These are phyloP conservation scores for Diarsia rubi DNA, from an alignment of 2,888 invertebrate species.

Conservation along the genomic window DNA sequence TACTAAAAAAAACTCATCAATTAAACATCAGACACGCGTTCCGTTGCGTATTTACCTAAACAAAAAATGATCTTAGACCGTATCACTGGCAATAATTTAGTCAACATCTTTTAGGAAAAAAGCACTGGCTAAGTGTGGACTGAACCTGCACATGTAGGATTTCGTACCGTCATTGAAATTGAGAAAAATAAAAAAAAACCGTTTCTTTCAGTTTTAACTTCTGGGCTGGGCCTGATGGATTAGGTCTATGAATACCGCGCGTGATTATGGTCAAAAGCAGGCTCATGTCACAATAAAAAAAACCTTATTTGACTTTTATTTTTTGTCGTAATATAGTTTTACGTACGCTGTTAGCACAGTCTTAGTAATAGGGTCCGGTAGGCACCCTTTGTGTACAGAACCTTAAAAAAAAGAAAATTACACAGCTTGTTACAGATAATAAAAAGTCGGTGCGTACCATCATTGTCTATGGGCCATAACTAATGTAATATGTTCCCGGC, in stretches of 20 bases:
- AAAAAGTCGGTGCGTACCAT: constrained; percentile 59
- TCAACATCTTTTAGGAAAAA: constrained; percentile 41
- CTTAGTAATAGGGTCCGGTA: background rate
- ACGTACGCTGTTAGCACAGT: too few relatives aligned
- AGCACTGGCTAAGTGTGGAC: background rate
- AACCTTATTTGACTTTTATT: background rate
- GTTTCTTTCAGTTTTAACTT: background rate
- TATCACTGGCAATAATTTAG: constrained; percentile 35
- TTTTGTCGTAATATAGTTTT: background rate
- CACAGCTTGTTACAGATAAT: constrained; percentile 49
- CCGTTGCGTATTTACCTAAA: constrained; percentile 6
- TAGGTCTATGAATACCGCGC: too few relatives aligned
- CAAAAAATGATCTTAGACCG: constrained; percentile 11
- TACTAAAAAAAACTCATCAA: background rate
- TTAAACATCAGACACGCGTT: constrained; percentile 4
- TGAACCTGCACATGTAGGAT: background rate
- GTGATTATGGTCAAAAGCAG: too few relatives aligned
- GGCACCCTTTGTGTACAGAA: background rate
- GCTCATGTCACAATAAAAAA: too few relatives aligned
- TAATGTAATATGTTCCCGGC: constrained; percentile 55
- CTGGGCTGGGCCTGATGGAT: too few relatives aligned
- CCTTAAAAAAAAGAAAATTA: constrained; percentile 40
- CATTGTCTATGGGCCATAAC: constrained; percentile 66
- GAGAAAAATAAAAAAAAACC: background rate
- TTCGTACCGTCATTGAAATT: background rate